Evolutionary conservation across 2,888 invertebrate species (phyloP), one percentile per base, ranked within the genome.

Genomic region (Zhuqinia jingwanae): DNA sequence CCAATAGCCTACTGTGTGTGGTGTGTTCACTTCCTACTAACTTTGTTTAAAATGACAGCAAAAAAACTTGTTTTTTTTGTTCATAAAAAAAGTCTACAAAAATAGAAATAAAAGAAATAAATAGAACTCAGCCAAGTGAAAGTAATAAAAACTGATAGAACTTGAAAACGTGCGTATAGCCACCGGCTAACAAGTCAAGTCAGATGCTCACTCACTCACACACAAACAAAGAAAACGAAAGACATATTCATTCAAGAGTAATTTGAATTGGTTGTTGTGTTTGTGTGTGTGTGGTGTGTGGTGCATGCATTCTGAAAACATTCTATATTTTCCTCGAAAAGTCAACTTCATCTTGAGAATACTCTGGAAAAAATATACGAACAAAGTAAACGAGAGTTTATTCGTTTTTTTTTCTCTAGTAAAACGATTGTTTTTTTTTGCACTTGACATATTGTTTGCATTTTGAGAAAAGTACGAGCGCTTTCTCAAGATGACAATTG

Each of bases 391-490:
- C 30, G 50, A 47, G 36, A 42, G 2, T 27, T n/a, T n/a, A n/a
- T n/a, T n/a, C n/a, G 53, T 53, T 25, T n/a, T 50, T 75, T 45
- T 75, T 73, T 36, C 15, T 68, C 45, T 45, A 25, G 42, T 56
- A 22, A 15, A 70, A 56, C 36, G 42, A 70, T 81, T 70, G 20
- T 75, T n/a, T 53, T 70, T 79, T 81, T 80, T 70, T 68, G 56
- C 68, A 70, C 53, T 50, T 81, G 80, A 70, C 80, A 58, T 68
- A 56, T 81, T 81, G 80, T 81, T 81, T 81, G 80, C 42, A 36
- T 68, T 65, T 45, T 53, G 11, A 36, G n/a, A 47, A 27, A 68
- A 79, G 20, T 63, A 58, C 58, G 17, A 45, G 27, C 20, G 42
- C 53, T 50, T 68, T 30, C 45, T 81, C 53, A 68, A 27, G 75